Base-by-base conservation (phyloP, 2,888 invertebrate species). In the Lochmaea crataegi region DNA sequence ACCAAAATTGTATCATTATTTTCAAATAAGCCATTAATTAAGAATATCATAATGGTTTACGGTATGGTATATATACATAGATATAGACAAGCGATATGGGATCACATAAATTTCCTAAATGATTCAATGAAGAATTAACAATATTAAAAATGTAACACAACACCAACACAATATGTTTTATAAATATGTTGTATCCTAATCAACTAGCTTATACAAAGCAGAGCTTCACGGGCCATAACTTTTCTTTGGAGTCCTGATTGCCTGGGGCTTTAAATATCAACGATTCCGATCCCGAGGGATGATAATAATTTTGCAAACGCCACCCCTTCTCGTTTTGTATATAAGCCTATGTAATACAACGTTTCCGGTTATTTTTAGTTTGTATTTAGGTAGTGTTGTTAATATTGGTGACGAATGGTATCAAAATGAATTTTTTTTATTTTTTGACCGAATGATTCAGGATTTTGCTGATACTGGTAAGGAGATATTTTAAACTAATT, bases 231-330 rank as follows among this genome's bases (percentile, higher is more conserved):
- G 86, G 82, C 85, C 86, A 86, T 86, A 86, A 86, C 83, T 78
- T 80, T 64, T 74, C 77, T 68, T 78, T 81, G 78, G 81, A 81
- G 80, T 71, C 85, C 84, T 86, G 86, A 86, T 86, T 86, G 85
- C 83, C 82, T 81, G 81, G 86, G 86, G 90, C 87, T 90, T 89
- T 90, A 91, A 91, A 91, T 91, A 91, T 90, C 91, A 91, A 88
- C 90, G 91, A 90, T 89, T 91, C 89, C 88, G 89, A 88, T 88
- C 88, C 90, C 85, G 83, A 87, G 89, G 90, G 90, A 85, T 86
- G 86, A 66, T 61, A 75, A 75, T 74, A 65, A 76, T 75, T 68
- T 69, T 58, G 57, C 61, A 58, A 56, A 65, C 73, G 64, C 65
- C 67, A 68, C 68, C 72, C 32, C 75, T 74, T 53, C 68, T 58